phyloP scores from a whole-genome alignment of 1,140 invertebrate genomes.

The Hylyphantes graminicola region DNA sequence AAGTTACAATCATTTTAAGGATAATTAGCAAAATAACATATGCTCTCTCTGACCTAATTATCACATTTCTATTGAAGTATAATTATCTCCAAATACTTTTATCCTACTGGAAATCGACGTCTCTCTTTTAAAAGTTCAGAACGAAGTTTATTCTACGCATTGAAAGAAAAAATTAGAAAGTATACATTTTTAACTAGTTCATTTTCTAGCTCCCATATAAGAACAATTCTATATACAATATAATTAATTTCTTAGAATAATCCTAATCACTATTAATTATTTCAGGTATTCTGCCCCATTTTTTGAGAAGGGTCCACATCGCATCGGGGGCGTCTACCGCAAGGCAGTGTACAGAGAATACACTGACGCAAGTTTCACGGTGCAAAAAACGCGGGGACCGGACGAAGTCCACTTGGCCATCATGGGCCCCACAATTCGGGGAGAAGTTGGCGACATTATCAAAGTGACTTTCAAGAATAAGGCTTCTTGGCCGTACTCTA shows the following conservation, averaged over 20 bases:
- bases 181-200: background rate
- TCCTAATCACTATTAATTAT: background rate
- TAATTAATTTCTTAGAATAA: no score
- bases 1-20: no score
- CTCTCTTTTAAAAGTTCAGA: no score
- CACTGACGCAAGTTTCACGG: slow-evolving; percentile 62
- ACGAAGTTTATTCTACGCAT: background rate
- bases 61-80: no score
- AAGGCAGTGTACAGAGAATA: slow-evolving; percentile 64
- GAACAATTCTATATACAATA: no score
- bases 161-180: background rate
- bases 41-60: no score
- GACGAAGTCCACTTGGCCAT: slow-evolving; percentile 62
- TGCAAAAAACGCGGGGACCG: slow-evolving; percentile 50
- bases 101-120: no score
- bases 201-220: no score
- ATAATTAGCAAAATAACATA: no score
- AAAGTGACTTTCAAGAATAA: slow-evolving; percentile 63
- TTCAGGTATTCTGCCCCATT: slow-evolving; percentile 58
- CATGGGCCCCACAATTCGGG: slow-evolving; percentile 64
- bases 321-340: slow-evolving; percentile 63
- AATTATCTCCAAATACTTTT: no score
- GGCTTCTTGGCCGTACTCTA: slow-evolving; percentile 62
- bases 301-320: slow-evolving; percentile 60
- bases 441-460: slow-evolving; percentile 64